Percentiles rank a stretch among this genome's conserved stretches.
Evolutionary conservation across 2,888 invertebrate genomes (phyloP).

Genomic region (Hemicrepidius hirtus): DNA sequence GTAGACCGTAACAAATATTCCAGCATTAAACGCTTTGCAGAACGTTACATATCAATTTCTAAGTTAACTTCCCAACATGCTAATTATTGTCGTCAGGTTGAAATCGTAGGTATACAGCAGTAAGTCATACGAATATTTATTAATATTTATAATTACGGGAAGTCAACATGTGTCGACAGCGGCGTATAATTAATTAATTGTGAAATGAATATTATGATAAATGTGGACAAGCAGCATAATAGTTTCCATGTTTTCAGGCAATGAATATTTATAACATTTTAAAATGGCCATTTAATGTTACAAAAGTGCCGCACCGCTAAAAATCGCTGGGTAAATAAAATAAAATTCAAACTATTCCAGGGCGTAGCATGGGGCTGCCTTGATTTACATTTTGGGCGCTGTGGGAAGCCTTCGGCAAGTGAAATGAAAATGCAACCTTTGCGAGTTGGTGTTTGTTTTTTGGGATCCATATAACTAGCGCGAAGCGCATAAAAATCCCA

Average conservation of each 20-base stretch:
- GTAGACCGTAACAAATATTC: slow-evolving; percentile 49
- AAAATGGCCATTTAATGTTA: slow-evolving; percentile 62
- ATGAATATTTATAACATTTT: slow-evolving; percentile 64
- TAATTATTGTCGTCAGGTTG: slow-evolving; percentile 26
- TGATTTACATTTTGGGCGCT: slow-evolving; percentile 67
- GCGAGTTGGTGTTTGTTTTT: slow-evolving; percentile 55
- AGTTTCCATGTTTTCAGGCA: slow-evolving; percentile 60
- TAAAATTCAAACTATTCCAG: slow-evolving; percentile 59
- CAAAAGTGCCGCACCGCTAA: slow-evolving; percentile 63
- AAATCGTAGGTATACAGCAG: slow-evolving; percentile 18
- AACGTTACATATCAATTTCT: slow-evolving; percentile 36
- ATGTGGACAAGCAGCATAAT: slow-evolving; percentile 61
- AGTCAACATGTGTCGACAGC: slow-evolving; percentile 58
- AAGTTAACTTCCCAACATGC: slow-evolving; percentile 29
- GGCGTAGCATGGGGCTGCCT: slow-evolving; percentile 61
- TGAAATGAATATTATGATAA: slow-evolving; percentile 62
- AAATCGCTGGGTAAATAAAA: slow-evolving; percentile 63
- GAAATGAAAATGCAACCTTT: slow-evolving; percentile 65
- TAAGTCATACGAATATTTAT: slow-evolving; percentile 38
- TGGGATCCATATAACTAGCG: slow-evolving; percentile 47
- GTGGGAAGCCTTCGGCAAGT: slow-evolving; percentile 65
- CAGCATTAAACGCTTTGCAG: slow-evolving; percentile 18
- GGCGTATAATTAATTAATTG: slow-evolving; percentile 59
- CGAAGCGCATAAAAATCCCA: slow-evolving; percentile 53
- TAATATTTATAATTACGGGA: slow-evolving; percentile 50